phyloP scores from a whole-genome alignment of 2,797 vertebrate genomes.

The Diglossa cyanea region DNA sequence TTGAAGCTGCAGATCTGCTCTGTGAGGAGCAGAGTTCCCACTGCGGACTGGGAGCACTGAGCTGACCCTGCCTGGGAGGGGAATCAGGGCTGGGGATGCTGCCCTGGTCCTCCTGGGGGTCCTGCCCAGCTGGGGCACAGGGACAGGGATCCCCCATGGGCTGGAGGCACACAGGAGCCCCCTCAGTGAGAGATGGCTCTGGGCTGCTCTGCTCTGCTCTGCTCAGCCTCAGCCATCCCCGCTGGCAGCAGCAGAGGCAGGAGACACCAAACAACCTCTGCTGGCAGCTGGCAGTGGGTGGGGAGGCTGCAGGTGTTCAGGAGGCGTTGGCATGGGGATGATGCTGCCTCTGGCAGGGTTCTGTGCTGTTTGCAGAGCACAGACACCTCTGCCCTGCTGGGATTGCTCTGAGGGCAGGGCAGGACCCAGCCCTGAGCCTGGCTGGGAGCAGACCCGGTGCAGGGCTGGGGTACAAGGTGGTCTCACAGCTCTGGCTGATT shows the following conservation, averaged over 20 bases:
- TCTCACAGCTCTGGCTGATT: background rate
- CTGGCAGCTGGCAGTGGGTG: constrained; percentile 11
- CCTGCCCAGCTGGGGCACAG: background rate
- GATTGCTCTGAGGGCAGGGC: background rate
- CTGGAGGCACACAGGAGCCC: background rate
- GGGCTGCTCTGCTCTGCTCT: background rate
- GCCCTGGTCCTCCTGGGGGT: background rate
- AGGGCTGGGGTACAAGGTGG: fast-evolving
- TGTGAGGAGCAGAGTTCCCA: background rate
- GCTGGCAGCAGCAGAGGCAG: background rate
- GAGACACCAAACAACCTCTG: background rate
- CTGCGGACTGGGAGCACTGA: fast-evolving
- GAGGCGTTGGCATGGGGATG: background rate
- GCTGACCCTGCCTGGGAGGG: background rate
- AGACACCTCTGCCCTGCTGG: background rate
- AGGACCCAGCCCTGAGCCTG: background rate
- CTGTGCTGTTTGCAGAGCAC: background rate
- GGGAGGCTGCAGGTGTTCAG: constrained; percentile 9
- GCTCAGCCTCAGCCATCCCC: background rate
- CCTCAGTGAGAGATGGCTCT: background rate
- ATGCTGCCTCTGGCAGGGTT: background rate
- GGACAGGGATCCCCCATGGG: background rate
- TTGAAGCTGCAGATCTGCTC: background rate
- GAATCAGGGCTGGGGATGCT: background rate
- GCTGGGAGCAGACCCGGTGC: background rate